Conservation (phyloP, 2,113 vertebrate species). For the Prinia subflava region DNA sequence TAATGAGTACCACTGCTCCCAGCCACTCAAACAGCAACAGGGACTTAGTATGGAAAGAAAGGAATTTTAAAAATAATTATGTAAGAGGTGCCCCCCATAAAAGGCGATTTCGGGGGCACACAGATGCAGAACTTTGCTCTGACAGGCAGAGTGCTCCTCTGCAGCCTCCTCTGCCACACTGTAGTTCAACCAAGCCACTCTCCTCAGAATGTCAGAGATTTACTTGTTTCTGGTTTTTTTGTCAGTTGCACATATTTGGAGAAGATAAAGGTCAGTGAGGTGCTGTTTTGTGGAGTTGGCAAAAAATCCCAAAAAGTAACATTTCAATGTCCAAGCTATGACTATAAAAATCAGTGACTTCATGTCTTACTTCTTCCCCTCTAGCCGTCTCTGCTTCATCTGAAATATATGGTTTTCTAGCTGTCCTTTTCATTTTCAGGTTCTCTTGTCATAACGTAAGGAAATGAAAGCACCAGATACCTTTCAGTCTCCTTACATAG, state of each 20-base stretch:
- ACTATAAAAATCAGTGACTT: not conserved
- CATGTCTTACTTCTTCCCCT: not conserved
- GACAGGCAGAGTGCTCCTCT: not conserved
- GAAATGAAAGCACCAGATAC: not conserved
- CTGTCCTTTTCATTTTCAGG: not conserved
- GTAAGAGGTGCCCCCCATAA: rapidly evolving
- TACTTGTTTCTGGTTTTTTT: not conserved
- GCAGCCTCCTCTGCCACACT: not conserved
- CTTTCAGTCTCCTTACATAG: not conserved
- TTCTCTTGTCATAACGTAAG: not conserved
- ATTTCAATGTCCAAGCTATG: not conserved
- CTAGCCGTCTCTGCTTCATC: not conserved
- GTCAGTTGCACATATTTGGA: not conserved
- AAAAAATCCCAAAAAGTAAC: not conserved
- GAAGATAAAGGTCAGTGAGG: not conserved
- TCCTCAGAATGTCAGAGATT: not conserved
- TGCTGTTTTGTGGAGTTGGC: not conserved
- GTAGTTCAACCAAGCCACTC: not conserved
- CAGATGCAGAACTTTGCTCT: not conserved
- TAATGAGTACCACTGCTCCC: not conserved
- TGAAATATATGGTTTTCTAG: not conserved
- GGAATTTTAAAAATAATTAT: not conserved
- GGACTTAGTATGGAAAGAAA: not conserved
- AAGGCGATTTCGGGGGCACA: rapidly evolving
- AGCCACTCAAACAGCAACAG: not conserved